Conservation (phyloP, 92 coral and sea anemone species). For the Isaurus tuberculatus region DNA sequence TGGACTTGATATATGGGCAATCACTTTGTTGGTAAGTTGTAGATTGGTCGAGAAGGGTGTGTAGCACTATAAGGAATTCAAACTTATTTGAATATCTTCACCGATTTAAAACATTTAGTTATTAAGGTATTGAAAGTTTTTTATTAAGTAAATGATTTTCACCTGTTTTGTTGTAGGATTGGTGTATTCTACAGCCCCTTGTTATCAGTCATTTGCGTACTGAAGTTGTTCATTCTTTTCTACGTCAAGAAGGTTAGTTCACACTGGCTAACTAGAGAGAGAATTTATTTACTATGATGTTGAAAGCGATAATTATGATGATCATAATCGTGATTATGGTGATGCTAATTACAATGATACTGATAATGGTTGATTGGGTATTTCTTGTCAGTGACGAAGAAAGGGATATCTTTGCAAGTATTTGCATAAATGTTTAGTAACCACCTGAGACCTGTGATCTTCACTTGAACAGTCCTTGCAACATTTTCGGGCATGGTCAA, state of each 20-base stretch:
- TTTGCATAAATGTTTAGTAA: too few species aligned
- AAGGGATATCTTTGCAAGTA: too few species aligned
- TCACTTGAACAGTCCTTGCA: too few species aligned
- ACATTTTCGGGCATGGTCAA: too few species aligned
- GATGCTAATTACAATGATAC: too few species aligned
- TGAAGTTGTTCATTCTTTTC: constrained; percentile 83
- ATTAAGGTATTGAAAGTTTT: background rate
- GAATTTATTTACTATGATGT: background rate
- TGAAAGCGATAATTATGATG: background rate
- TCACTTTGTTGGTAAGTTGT: constrained; percentile 86
- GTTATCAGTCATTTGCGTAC: constrained; percentile 79
- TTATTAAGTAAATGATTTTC: background rate
- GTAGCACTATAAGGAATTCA: too few species aligned
- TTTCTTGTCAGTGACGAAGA: too few species aligned
- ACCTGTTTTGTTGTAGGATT: constrained; percentile 65
- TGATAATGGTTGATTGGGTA: too few species aligned
- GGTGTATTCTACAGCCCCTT: constrained; percentile 96
- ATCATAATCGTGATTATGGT: too few species aligned
- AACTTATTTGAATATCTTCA: background rate
- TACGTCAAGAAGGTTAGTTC: constrained; percentile 90
- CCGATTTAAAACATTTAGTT: background rate
- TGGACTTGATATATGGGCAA: constrained; percentile 92
- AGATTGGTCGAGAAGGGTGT: too few species aligned
- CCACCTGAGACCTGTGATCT: too few species aligned
- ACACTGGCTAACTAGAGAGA: background rate